phyloP scores from a whole-genome alignment of 2,113 vertebrate species.

The Regulus satrapa region DNA sequence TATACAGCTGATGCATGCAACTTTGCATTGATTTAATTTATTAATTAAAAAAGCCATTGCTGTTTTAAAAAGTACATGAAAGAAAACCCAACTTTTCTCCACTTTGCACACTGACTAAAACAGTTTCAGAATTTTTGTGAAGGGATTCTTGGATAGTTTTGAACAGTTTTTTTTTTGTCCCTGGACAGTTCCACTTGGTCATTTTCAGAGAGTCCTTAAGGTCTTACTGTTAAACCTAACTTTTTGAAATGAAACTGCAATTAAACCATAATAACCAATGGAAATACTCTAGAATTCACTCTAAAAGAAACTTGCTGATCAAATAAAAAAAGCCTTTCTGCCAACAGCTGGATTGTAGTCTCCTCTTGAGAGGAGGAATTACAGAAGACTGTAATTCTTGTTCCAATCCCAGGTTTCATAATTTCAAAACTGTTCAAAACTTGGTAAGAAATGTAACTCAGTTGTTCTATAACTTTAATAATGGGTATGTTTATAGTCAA shows the following conservation, averaged over 20 bases:
- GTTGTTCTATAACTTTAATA: background rate
- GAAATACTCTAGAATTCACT: background rate
- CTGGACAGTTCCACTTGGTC: background rate
- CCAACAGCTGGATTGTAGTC: fast-evolving
- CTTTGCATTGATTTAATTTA: background rate
- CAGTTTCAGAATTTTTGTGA: background rate
- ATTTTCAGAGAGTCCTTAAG: background rate
- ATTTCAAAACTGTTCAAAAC: background rate
- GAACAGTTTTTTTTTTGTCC: background rate
- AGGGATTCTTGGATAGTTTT: background rate
- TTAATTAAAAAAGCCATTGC: background rate
- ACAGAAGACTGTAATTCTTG: background rate
- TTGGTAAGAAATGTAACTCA: background rate
- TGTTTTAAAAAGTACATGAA: background rate
- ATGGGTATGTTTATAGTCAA: background rate
- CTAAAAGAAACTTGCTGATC: background rate
- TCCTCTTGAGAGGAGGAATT: background rate
- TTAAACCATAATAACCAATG: background rate
- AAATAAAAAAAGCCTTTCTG: background rate
- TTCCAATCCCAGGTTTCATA: background rate
- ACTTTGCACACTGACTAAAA: background rate
- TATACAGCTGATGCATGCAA: background rate
- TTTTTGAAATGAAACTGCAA: background rate
- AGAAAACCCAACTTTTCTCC: background rate
- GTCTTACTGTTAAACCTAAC: background rate